phyloP scores from a whole-genome alignment of 1,140 invertebrate genomes.

The Glossosoma conforme region DNA sequence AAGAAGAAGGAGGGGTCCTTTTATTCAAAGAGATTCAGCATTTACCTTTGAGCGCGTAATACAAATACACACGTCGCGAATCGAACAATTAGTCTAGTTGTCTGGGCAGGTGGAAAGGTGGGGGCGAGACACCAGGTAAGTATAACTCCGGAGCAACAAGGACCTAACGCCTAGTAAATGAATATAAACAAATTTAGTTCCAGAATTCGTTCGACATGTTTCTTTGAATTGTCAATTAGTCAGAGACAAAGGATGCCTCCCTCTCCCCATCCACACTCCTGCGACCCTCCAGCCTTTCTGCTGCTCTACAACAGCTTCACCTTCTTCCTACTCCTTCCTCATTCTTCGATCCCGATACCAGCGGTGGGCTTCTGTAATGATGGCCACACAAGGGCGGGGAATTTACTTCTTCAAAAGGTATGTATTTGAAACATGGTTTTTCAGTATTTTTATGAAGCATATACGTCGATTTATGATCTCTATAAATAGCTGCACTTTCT shows the following conservation, averaged over 20 bases:
- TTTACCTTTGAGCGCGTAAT: too few species aligned
- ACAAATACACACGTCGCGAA: too few species aligned
- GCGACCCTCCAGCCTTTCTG: slow-evolving; percentile 28
- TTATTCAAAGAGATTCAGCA: too few species aligned
- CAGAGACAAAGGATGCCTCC: slow-evolving; percentile 32
- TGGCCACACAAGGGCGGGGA: slow-evolving; percentile 16
- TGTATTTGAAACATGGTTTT: too few species aligned
- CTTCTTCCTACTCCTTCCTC: slow-evolving; percentile 17
- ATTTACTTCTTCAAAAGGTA: too few species aligned
- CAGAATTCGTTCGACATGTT: slow-evolving; percentile 32
- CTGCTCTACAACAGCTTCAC: slow-evolving; percentile 22
- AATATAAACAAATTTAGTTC: slow-evolving; percentile 32
- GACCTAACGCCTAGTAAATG: slow-evolving; percentile 28
- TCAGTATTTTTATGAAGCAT: background rate
- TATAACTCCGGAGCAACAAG: slow-evolving; percentile 23
- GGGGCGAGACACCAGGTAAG: too few species aligned
- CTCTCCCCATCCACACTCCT: slow-evolving; percentile 34
- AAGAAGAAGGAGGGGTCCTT: too few species aligned
- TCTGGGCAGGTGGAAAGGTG: too few species aligned
- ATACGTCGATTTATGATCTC: too few species aligned
- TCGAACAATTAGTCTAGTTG: too few species aligned
- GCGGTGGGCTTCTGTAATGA: slow-evolving; percentile 18
- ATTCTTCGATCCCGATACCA: slow-evolving; percentile 3
- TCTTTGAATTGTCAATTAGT: slow-evolving; percentile 34
- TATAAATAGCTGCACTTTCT: too few species aligned